Percentiles rank a stretch among this genome's conserved stretches.
Conservation (phyloP, 2,113 vertebrate genomes). For the Hippopotamus amphibius region DNA sequence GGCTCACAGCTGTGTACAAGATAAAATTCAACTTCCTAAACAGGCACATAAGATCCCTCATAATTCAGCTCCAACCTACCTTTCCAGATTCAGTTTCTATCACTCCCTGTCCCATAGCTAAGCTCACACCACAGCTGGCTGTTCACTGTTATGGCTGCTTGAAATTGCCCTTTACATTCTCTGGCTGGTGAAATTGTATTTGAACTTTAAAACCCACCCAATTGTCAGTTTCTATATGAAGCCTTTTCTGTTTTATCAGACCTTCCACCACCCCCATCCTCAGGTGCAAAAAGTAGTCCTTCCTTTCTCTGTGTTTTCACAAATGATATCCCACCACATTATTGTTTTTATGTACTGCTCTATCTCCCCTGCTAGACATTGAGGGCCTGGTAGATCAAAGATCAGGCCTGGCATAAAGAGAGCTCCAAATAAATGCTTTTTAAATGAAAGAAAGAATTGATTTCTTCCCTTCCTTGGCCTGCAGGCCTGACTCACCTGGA, state of each 20-base stretch:
- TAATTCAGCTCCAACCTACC: background rate
- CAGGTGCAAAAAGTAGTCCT: background rate
- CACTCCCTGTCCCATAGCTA: background rate
- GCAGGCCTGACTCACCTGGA: slow-evolving; percentile 90
- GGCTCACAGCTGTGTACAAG: background rate
- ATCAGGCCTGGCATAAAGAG: background rate
- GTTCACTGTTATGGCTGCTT: background rate
- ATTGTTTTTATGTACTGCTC: background rate
- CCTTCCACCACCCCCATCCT: background rate
- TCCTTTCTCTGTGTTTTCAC: background rate
- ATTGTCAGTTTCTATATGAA: slow-evolving; percentile 15
- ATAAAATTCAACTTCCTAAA: slow-evolving; percentile 45
- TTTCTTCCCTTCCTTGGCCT: background rate
- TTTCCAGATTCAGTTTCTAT: slow-evolving; percentile 13
- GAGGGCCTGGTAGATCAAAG: background rate
- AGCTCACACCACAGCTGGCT: background rate
- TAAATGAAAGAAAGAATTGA: background rate
- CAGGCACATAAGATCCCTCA: background rate
- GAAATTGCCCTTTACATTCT: background rate
- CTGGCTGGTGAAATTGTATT: slow-evolving; percentile 3
- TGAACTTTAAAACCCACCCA: background rate
- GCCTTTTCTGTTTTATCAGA: background rate
- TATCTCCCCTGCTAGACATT: background rate
- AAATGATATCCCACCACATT: background rate
- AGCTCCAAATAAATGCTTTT: background rate